phyloP scores from a whole-genome alignment of 2,888 invertebrate genomes.

The Ochropleura leucogaster region DNA sequence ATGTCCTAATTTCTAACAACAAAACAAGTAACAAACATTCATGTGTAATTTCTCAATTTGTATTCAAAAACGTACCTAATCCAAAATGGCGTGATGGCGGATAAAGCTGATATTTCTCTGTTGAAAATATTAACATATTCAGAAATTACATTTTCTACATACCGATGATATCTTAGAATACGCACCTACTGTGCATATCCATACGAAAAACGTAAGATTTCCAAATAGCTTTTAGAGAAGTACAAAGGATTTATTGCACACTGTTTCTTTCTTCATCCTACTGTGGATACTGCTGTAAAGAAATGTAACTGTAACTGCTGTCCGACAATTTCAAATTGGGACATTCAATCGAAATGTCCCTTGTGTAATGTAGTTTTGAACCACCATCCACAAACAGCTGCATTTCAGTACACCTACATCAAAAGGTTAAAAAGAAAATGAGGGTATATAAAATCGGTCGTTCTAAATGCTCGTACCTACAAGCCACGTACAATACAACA shows the following conservation, averaged over 20 bases:
- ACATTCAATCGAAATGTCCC: background rate
- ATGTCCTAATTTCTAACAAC: background rate
- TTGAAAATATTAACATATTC: constrained; percentile 22
- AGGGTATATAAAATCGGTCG: background rate
- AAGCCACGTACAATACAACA: constrained; percentile 5
- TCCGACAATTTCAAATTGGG: background rate
- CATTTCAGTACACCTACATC: background rate
- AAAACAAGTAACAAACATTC: background rate
- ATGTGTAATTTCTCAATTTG: constrained; percentile 6
- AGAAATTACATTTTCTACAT: constrained; percentile 29
- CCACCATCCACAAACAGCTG: background rate
- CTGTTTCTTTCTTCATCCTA: background rate
- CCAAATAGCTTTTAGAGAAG: background rate
- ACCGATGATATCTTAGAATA: constrained; percentile 37
- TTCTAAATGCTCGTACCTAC: constrained; percentile 20
- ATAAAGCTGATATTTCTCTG: constrained; percentile 36
- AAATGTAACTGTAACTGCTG: background rate
- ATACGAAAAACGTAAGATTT: background rate
- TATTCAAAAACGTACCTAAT: constrained; percentile 38
- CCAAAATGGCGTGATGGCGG: constrained; percentile 37
- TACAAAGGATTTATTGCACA: background rate
- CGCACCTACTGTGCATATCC: constrained; percentile 9
- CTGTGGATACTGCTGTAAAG: background rate
- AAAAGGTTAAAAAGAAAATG: background rate
- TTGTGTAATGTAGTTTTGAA: background rate